Evolutionary conservation across 2,113 vertebrate species (phyloP).

Genomic region (Saguinus imperator): DNA sequence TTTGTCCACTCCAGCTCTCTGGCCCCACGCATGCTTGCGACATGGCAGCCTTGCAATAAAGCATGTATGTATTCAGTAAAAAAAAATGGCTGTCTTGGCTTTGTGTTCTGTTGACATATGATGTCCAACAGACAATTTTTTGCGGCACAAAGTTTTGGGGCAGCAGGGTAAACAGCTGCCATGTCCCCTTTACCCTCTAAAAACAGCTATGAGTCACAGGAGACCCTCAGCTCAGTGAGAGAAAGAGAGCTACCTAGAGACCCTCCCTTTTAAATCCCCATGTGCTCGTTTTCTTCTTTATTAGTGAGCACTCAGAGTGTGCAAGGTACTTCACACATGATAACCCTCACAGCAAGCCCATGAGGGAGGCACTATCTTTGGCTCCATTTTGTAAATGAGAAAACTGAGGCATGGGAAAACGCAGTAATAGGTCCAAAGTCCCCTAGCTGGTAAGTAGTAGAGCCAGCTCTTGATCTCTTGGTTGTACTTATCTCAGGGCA

Average conservation of each 20-base stretch:
- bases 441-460: neutral
- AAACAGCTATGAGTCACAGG: neutral
- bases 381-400: neutral
- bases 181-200: neutral
- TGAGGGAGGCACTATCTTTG: neutral
- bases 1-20: neutral
- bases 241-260: neutral
- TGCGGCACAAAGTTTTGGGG: neutral
- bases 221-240: neutral
- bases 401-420: neutral
- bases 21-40: neutral
- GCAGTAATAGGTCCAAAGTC: neutral
- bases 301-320: neutral
- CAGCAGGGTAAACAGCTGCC: neutral
- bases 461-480: neutral
- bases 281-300: neutral
- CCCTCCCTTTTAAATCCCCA: neutral
- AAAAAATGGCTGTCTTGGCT: neutral
- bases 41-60: neutral
- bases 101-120: neutral
- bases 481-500: neutral
- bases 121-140: neutral
- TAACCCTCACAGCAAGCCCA: neutral
- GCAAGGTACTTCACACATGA: neutral
- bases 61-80: neutral